Evolutionary conservation across 2,888 invertebrate genomes (phyloP).

Genomic region (Kryphioiulus occultus): DNA sequence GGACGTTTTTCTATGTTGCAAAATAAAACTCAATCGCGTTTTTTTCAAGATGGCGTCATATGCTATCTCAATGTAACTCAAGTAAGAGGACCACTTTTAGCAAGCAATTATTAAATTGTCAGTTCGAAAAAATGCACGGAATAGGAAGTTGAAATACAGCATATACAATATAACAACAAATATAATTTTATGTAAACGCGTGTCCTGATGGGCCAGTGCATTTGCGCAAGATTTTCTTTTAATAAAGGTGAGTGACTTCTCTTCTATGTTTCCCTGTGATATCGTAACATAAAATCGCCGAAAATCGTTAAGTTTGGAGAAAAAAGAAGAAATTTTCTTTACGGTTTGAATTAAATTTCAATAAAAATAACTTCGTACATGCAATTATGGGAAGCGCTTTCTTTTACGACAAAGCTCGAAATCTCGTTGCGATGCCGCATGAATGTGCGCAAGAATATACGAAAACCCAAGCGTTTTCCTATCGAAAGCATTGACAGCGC

Average conservation of each 20-base stretch:
- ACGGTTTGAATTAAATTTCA: constrained; percentile 13
- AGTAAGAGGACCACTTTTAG: too few relatives aligned
- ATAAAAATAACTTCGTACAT: not conserved
- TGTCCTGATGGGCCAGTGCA: too few relatives aligned
- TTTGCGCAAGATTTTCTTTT: too few relatives aligned
- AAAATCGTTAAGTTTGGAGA: not conserved
- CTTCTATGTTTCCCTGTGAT: not conserved
- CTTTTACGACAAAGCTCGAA: not conserved
- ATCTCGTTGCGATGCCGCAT: not conserved
- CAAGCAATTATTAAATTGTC: too few relatives aligned
- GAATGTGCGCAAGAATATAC: not conserved
- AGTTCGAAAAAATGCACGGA: too few relatives aligned
- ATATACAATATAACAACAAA: too few relatives aligned
- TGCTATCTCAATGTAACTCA: too few relatives aligned
- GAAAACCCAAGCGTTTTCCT: not conserved
- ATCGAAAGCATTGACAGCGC: not conserved
- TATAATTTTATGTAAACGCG: too few relatives aligned
- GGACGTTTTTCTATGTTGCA: too few relatives aligned
- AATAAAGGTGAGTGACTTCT: constrained; percentile 19
- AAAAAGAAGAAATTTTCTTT: not conserved
- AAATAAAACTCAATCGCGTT: too few relatives aligned
- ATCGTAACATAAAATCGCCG: not conserved
- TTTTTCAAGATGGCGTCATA: too few relatives aligned
- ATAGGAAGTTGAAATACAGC: too few relatives aligned
- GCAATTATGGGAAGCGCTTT: not conserved